A percentile compares a stretch with the other conserved stretches of the same genome.
Conservation (phyloP, 2,888 invertebrate species). For the Drosophila lutescens region DNA sequence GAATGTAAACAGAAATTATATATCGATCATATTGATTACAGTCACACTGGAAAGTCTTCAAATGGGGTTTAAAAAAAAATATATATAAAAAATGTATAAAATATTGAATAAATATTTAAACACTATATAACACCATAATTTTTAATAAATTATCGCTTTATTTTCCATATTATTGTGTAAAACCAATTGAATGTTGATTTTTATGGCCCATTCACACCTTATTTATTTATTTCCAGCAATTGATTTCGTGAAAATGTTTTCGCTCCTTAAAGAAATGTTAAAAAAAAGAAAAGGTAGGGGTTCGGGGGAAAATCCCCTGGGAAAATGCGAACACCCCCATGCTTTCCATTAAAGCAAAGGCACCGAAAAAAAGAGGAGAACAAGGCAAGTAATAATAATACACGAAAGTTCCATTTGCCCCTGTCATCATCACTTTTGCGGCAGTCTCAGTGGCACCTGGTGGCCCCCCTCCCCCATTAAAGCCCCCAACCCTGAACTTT, state of each 20-base stretch:
- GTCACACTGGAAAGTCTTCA: background rate
- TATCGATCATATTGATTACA: slow-evolving; percentile 13
- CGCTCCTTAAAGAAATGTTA: background rate
- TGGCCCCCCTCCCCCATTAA: background rate
- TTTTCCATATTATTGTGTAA: background rate
- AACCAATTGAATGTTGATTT: background rate
- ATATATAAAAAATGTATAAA: too few species aligned
- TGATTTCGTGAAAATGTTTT: background rate
- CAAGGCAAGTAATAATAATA: slow-evolving; percentile 59
- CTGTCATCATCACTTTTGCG: slow-evolving; percentile 64
- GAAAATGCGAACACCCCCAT: background rate
- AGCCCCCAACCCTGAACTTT: background rate
- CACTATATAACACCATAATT: too few species aligned
- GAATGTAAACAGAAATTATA: slow-evolving; percentile 27
- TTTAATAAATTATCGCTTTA: background rate
- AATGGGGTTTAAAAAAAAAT: too few species aligned
- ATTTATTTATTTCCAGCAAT: background rate
- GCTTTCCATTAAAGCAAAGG: slow-evolving; percentile 27
- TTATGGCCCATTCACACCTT: background rate
- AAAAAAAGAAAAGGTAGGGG: too few species aligned
- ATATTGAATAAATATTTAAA: too few species aligned
- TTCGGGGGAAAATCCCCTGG: background rate
- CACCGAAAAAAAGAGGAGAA: slow-evolving; percentile 17
- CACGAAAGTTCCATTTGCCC: slow-evolving; percentile 67
- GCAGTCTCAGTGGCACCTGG: slow-evolving; percentile 14